Percentiles rank a stretch among this genome's conserved stretches.
Evolutionary conservation across 2,113 vertebrate genomes (phyloP).

Genomic region (Archilochus colubris): DNA sequence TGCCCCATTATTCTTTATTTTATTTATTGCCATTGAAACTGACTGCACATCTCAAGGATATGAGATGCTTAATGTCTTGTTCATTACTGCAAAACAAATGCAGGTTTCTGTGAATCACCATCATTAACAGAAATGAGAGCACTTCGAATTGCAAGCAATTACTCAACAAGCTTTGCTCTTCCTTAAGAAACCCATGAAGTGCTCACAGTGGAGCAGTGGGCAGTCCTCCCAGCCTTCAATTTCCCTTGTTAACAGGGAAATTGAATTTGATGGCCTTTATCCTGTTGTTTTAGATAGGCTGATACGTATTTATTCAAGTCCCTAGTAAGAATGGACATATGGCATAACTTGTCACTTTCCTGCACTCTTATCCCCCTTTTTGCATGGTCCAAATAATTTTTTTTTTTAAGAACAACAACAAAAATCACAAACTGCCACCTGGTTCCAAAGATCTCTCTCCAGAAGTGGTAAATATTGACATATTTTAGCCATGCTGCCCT

Average conservation of each 20-base stretch:
- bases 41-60: neutral
- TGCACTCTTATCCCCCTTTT: neutral
- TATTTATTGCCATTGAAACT: constrained; percentile 2
- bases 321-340: neutral
- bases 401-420: too few species aligned
- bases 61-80: neutral
- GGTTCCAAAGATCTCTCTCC: neutral
- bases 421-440: neutral
- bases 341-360: neutral
- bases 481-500: neutral
- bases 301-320: neutral
- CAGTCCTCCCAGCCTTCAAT: neutral
- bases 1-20: neutral
- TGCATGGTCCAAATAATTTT: neutral
- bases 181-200: neutral
- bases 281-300: neutral
- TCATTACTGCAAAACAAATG: constrained; percentile 32
- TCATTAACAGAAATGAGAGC: neutral
- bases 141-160: constrained; percentile 26
- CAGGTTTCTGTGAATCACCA: neutral
- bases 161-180: constrained; percentile 10
- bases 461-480: neutral
- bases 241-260: neutral
- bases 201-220: neutral
- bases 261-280: neutral